phyloP scores from a whole-genome alignment of 2,888 invertebrate species.

The Mythimna ferrago region DNA sequence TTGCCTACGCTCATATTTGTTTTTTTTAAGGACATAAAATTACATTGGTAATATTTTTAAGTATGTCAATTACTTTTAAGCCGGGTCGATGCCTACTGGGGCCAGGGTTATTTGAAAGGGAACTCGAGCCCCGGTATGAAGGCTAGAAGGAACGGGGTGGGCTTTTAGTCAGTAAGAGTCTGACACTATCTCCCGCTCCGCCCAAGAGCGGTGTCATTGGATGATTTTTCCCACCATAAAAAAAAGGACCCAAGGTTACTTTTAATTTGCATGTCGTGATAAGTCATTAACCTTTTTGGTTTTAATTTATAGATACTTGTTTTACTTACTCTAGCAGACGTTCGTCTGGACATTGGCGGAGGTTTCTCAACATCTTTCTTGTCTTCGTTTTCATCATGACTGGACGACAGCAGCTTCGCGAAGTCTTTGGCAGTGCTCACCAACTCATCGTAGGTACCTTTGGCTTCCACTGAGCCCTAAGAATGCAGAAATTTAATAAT shows the following conservation, averaged over 20 bases:
- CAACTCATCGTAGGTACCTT: slow-evolving; percentile 91
- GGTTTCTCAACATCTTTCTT: slow-evolving; percentile 79
- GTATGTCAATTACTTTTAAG: background rate
- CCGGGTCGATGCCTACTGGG: no score
- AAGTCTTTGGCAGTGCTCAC: slow-evolving; percentile 91
- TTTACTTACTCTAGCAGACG: slow-evolving; percentile 84
- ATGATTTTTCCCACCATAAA: no score
- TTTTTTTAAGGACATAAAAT: no score
- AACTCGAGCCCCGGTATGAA: no score
- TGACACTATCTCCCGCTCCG: no score
- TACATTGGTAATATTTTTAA: no score
- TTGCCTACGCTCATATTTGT: background rate
- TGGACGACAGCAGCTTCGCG: slow-evolving; percentile 89
- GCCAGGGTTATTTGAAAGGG: no score
- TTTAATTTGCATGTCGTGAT: background rate
- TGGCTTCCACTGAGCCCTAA: slow-evolving; percentile 90
- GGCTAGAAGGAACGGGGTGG: no score
- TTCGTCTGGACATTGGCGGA: slow-evolving; percentile 80
- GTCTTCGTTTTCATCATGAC: slow-evolving; percentile 85
- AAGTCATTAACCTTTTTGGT: background rate
- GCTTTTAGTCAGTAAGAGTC: no score
- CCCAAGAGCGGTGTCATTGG: no score
- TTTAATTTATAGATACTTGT: background rate
- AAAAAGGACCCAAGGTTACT: background rate
- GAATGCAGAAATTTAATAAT: slow-evolving; percentile 28